Evolutionary conservation across 2,888 invertebrate species (phyloP).

Genomic region (Alloplasta piceator): DNA sequence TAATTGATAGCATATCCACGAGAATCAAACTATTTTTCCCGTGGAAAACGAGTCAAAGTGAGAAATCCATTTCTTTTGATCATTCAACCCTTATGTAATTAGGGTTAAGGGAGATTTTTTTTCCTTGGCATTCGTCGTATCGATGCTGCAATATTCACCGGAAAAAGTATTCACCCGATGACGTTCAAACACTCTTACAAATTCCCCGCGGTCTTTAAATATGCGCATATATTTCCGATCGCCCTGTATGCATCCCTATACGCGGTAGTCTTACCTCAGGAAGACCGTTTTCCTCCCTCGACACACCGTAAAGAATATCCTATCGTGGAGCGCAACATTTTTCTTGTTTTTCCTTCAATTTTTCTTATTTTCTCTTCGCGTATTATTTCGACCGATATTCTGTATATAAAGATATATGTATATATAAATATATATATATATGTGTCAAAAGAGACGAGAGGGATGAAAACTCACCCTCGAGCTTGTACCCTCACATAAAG

Average conservation of each 20-base stretch:
- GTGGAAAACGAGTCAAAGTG: too few species aligned
- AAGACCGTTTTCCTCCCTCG: conserved; percentile 46
- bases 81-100: too few species aligned
- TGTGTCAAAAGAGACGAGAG: not conserved
- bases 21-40: too few species aligned
- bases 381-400: conserved; percentile 14
- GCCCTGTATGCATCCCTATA: conserved; percentile 17
- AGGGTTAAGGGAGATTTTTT: too few species aligned
- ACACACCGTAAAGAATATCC: conserved; percentile 52
- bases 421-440: conserved; percentile 6
- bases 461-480: not conserved
- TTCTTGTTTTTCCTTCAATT: conserved; percentile 21
- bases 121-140: too few species aligned
- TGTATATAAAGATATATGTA: conserved; percentile 16
- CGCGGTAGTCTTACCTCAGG: conserved; percentile 50
- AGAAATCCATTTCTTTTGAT: too few species aligned
- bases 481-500: not conserved
- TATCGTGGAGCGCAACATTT: conserved; percentile 57
- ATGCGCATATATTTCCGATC: conserved; percentile 59
- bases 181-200: conserved; percentile 61
- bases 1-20: too few species aligned
- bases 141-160: too few species aligned
- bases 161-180: too few species aligned
- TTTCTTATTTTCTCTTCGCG: too few species aligned
- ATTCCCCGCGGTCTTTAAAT: conserved; percentile 57